Evolutionary conservation across 2,797 vertebrate species (phyloP), one percentile per base, ranked within the genome.

Genomic region (Oreonectes daqikongensis): DNA sequence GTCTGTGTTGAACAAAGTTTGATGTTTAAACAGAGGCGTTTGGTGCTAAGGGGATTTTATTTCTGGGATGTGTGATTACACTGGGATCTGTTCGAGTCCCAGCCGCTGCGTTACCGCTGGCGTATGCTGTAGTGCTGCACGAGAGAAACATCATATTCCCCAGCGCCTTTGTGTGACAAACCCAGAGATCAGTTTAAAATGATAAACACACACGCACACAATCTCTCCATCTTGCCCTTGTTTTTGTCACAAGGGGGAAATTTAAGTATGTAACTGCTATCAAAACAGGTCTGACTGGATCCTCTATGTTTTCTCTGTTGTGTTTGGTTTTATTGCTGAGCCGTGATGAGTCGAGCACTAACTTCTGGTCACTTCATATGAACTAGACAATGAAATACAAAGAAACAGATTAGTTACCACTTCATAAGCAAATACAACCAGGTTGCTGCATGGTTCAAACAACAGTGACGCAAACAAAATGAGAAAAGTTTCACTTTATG

Each of bases 301-400:
- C 20, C 9, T 66, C 44, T 26, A 15, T 66, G 28, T n/a, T 60
- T 61, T n/a, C 50, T 30, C 26, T 46, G 35, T 55, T 69, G 50
- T 7, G 52, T n/a, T 48, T 14, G 63, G 66, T 48, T 24, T 57
- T 26, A 75, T 38, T 76, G 52, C 22, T 2, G 59, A 53, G 8
- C 12, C 20, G 40, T 30, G 26, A 9, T 0, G 15, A 4, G 10
- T 55, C 3, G 30, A 20, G 42, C 4, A 4, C 79, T 80, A 84
- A 63, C 73, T 72, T 72, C 53, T 75, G 75, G 77, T 82, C 64
- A 85, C 83, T 22, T 79, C 50, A 55, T 87, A 87, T 2, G 83
- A 86, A 72, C 86, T 87, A 69, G 7, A 78, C 14, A 68, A 10
- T 46, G 4, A 75, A 1, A 46, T 3, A 5, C 8, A 38, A 2